Percentiles rank a stretch among this genome's conserved stretches.
These are phyloP conservation scores for Sebastes nivosus DNA, from an alignment of 2,797 vertebrate genomes.

Conservation along the genomic window DNA sequence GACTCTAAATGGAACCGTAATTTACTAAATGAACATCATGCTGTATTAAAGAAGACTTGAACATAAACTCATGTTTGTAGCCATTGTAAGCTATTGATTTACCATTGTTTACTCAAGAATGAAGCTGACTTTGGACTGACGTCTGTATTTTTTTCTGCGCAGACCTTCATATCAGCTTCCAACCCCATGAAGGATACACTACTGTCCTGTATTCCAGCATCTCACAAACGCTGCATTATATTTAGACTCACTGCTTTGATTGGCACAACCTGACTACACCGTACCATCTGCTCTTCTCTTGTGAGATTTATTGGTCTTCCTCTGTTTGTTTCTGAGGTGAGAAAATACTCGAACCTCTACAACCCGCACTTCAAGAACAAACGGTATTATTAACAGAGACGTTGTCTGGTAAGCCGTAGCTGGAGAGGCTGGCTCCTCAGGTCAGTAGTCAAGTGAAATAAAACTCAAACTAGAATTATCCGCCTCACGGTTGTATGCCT, in stretches of 20 bases:
- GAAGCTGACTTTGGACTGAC: neutral
- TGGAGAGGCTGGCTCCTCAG: neutral
- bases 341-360: neutral
- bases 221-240: neutral
- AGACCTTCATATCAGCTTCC: neutral
- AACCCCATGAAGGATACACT: neutral
- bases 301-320: neutral
- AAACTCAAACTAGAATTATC: neutral
- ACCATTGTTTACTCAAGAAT: neutral
- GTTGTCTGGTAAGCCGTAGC: neutral
- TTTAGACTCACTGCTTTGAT: neutral
- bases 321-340: neutral
- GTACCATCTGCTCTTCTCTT: neutral
- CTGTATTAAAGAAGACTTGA: too few relatives aligned
- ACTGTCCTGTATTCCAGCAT: neutral
- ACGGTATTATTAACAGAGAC: neutral
- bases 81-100: neutral
- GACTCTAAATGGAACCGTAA: too few relatives aligned
- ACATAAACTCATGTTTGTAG: too few relatives aligned
- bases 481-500: neutral
- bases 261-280: neutral
- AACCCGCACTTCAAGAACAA: neutral
- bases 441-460: neutral
- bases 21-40: too few relatives aligned
- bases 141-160: neutral